Evolutionary conservation across 2,113 vertebrate species (phyloP).

Genomic region (Solenodon paradoxus): DNA sequence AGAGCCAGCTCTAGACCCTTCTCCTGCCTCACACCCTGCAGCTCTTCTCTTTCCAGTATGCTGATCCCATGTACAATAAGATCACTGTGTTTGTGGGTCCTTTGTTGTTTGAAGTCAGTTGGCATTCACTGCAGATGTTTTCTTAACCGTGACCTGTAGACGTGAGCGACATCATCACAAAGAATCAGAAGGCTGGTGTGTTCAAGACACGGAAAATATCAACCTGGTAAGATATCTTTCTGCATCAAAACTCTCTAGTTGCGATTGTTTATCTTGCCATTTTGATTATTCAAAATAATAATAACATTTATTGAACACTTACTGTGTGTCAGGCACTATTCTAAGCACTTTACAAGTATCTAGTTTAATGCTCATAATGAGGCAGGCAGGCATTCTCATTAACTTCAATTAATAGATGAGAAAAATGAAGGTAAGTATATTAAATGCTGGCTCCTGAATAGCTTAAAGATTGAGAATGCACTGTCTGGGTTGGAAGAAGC

Average conservation of each 20-base stretch:
- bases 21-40: not conserved
- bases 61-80: not conserved
- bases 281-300: not conserved
- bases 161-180: conserved; percentile 88
- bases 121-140: not conserved
- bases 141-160: conserved; percentile 90
- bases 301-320: not conserved
- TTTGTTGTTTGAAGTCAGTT: not conserved
- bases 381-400: not conserved
- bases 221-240: conserved; percentile 87
- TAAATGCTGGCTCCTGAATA: not conserved
- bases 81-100: not conserved
- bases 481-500: not conserved
- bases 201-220: conserved; percentile 89
- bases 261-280: not conserved
- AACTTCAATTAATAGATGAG: not conserved
- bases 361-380: not conserved
- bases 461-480: not conserved
- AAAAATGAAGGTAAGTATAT: not conserved
- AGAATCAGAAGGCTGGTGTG: conserved; percentile 84
- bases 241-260: not conserved
- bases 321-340: not conserved
- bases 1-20: not conserved
- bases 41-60: not conserved
- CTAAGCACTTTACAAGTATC: not conserved